Evolutionary conservation across 1,140 invertebrate species (phyloP).

Genomic region (Anthonomus grandis): DNA sequence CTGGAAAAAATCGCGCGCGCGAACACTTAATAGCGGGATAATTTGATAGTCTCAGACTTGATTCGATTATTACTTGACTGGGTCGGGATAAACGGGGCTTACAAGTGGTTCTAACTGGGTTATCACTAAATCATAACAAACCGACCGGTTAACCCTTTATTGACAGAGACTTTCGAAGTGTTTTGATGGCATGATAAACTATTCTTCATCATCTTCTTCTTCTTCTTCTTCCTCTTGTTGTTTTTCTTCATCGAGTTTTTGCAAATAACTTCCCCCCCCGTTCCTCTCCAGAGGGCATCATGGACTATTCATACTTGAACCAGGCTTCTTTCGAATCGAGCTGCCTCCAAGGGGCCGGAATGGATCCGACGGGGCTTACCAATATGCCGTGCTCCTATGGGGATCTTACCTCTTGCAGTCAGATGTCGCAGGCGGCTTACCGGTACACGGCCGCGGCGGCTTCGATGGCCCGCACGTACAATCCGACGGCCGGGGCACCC

Average conservation of each 20-base stretch:
- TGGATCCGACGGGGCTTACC: slow-evolving; percentile 57
- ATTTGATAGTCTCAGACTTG: slow-evolving; percentile 54
- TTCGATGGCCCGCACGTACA: slow-evolving; percentile 52
- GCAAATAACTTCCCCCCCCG: background rate
- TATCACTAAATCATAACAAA: slow-evolving; percentile 20
- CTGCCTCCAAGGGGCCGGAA: slow-evolving; percentile 60
- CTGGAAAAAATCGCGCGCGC: slow-evolving; percentile 45
- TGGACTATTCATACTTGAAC: slow-evolving; percentile 73
- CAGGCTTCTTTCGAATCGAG: slow-evolving; percentile 67
- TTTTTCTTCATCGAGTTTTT: background rate
- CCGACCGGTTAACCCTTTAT: background rate
- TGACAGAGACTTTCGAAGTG: background rate
- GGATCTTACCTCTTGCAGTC: slow-evolving; percentile 79
- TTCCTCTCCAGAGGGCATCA: slow-evolving; percentile 36
- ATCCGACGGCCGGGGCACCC: slow-evolving; percentile 49
- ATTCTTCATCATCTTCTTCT: background rate
- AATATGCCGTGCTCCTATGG: slow-evolving; percentile 77
- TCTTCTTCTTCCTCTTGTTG: background rate
- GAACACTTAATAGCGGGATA: slow-evolving; percentile 55
- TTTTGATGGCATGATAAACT: too few relatives aligned
- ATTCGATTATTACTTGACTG: slow-evolving; percentile 37
- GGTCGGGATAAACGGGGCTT: slow-evolving; percentile 29
- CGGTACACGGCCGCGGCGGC: slow-evolving; percentile 63
- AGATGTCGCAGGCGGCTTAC: slow-evolving; percentile 78
- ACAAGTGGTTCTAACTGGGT: slow-evolving; percentile 29